Base-by-base conservation (phyloP, 1,140 invertebrate genomes). In the Drosophila busckii region DNA sequence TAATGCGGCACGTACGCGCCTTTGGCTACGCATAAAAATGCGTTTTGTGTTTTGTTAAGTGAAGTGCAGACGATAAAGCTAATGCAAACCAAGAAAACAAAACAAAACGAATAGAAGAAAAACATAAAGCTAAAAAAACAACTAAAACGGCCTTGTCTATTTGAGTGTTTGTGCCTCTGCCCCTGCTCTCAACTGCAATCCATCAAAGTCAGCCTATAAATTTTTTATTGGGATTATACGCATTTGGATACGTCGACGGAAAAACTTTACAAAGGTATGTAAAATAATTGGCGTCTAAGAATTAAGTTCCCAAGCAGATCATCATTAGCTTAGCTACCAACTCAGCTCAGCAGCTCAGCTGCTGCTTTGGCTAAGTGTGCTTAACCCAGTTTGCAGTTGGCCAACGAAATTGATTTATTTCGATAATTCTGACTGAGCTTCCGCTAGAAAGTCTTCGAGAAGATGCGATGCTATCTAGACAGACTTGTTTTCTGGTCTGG, bases 21-120 rank as follows among this genome's bases (percentile, higher is more conserved):
- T 76, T 44, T 68, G 68, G 68, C 49, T 54, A 70, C 66, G 70
- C 65, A 62, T 58, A 69, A 52, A 46, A 75, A 73, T 73, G 68
- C 45, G 13, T 22, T 31, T 20, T 25, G 28, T 59, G 54, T 20
- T 34, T 45, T 34, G 45, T 50, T 40, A 42, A 53, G 70, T 60
- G 54, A 48, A 76, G 67, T 70, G 70, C 64, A 37, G 3, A 49
- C 56, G 65, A 64, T 55, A 75, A n/a, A 70, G 44, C 52, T 60
- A 61, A 55, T 29, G 45, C 23, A 44, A 54, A 69, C 44, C 23
- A 8, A 26, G 10, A 3, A 23, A 12, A 31, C 2, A 46, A 56
- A 28, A 6, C 34, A 16, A 42, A 29, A 37, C 22, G 32, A 66
- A 60, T 13, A 44, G 32, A 31, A 28, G 1, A 44, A 29, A 45